These are phyloP conservation scores for Epinotia brunnichana DNA, from an alignment of 2,888 invertebrate species.

Conservation along the genomic window DNA sequence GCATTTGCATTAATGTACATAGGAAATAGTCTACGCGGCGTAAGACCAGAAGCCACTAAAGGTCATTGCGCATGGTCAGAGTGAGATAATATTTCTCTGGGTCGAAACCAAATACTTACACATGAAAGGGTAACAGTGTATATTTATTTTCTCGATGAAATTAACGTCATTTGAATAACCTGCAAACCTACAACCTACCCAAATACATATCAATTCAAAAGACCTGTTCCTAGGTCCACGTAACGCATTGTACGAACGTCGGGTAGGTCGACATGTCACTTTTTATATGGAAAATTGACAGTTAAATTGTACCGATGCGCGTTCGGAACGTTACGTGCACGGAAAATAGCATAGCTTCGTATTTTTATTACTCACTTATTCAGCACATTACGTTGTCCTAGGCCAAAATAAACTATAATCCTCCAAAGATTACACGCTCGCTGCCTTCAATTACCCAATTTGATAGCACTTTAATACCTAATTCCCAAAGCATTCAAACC, in stretches of 20 bases:
- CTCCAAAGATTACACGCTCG: conserved; percentile 3
- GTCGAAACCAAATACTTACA: not conserved
- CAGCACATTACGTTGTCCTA: conserved; percentile 48
- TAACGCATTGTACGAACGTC: no score
- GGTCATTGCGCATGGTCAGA: not conserved
- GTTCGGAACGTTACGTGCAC: no score
- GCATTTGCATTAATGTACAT: no score
- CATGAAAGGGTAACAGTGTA: no score
- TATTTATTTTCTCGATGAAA: not conserved
- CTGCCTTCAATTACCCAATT: conserved; percentile 29
- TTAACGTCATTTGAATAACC: not conserved
- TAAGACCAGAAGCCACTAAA: no score
- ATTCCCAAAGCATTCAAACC: conserved; percentile 24
- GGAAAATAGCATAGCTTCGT: conserved; percentile 45
- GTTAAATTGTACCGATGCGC: no score
- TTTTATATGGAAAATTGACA: no score
- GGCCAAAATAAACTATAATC: conserved; percentile 47
- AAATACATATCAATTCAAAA: not conserved
- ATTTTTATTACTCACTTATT: conserved; percentile 49
- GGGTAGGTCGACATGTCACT: no score
- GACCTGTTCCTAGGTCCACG: not conserved
- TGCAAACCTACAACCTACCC: not conserved
- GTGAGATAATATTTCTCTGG: not conserved
- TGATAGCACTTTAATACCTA: conserved; percentile 31
- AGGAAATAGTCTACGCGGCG: no score